Base-by-base conservation (phyloP, 2,888 invertebrate genomes). In the Drosophila vallismaia region DNA sequence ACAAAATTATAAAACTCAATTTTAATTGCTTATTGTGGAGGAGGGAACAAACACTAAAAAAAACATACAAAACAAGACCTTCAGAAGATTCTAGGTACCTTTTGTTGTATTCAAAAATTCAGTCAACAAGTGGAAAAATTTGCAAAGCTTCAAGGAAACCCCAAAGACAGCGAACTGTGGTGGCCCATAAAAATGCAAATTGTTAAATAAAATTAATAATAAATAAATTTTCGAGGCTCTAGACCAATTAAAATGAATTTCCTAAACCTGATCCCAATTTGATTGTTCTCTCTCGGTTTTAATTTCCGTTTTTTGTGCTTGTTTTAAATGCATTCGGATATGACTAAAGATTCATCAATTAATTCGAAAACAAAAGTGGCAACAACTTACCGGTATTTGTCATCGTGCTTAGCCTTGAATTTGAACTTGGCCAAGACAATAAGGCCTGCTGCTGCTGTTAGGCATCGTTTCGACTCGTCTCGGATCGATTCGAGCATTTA, bases 401-500 rank as follows among this genome's bases (percentile, higher is more conserved):
- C 67, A 59, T 74, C 63, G 67, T 66, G 79, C 64, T 77, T 82
- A 87, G 76, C 85, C 85, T 87, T 87, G 85, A 85, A 86, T 87
- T 85, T 85, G 85, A 85, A 85, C 85, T 85, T 85, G 86, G 74
- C 75, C 72, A 64, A 84, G 69, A 53, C 72, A 86, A 74, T 71
- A 75, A 71, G 74, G 55, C 59, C 71, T 46, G 40, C 71, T 44
- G n/a, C 44, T 33, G 33, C 63, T 50, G 63, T 33, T 51, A 63
- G 45, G 42, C 56, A 52, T 55, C 62, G 60, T 44, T 28, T 63
- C 44, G 44, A 9, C 24, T 24, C 24, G 10, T 24, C 44, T 44
- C 44, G 44, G 4, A 9, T 44, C 44, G 45, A 40, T 42, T 19
- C 54, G 42, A 63, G 51, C 50, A 63, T 63, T 63, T 63, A 51